Evolutionary conservation across 2,888 invertebrate genomes (phyloP), one percentile per base, ranked within the genome.

Genomic region (Nomada hirtipes): DNA sequence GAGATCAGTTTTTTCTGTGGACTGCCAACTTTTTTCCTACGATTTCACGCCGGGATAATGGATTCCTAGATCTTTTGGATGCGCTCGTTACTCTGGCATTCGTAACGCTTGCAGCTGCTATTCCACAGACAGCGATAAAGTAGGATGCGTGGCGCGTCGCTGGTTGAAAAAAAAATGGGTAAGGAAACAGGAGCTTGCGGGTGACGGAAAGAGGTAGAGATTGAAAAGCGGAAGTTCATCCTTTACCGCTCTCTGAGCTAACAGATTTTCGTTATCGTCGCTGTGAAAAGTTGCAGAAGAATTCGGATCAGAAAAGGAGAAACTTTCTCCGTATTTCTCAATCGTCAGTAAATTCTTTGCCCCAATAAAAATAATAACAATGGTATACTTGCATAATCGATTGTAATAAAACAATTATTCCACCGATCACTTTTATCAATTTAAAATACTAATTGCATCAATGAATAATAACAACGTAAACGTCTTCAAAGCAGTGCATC

Each of bases 81-180:
- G 92, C 92, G 93, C 93, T 93, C 92, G 93, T 93, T 93, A 93
- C 92, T 90, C 91, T 86, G 90, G 90, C 89, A 92, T 92, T 93
- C 90, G 92, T 90, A 90, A 92, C 91, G 91, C 90, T 90, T 90
- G 92, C 93, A 92, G 92, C 93, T 92, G 93, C 82, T 72, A 15
- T 26, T 18, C 65, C 29, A 61, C 60, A 70, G n/a, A 63, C 86
- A 63, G 1, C 76, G 82, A 86, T 87, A 86, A 78, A 76, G 60
- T 71, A 73, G 55, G 53, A 73, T 59, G 82, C 67, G 70, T 63
- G 76, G 67, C 74, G 57, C 23, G 23, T 26, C 4, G 26, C 26
- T 29, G n/a, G 36, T 11, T 59, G 11, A 18, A 29, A 36, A 36
- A 36, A 67, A 71, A 65, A 75, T 63, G 60, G 1, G n/a, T 71